These are phyloP conservation scores for Scaptomyza caliginosa DNA, from an alignment of 2,888 invertebrate genomes.

Conservation along the genomic window DNA sequence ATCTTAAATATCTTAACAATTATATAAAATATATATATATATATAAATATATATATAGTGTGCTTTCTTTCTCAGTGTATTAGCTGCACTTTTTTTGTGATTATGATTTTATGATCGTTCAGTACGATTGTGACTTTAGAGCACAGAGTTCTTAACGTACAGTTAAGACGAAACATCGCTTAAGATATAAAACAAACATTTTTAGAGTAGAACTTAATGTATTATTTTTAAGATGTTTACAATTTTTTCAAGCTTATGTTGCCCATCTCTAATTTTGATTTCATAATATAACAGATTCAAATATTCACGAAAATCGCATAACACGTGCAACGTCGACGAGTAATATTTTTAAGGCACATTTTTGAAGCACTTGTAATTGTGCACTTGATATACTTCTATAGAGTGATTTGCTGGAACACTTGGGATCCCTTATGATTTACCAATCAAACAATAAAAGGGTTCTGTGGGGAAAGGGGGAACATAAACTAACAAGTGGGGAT, in stretches of 20 bases:
- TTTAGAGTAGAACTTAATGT: background rate
- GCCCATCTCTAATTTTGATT: slow-evolving; percentile 38
- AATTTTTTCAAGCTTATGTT: slow-evolving; percentile 6
- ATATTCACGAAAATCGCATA: slow-evolving; percentile 4
- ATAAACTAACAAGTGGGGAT: slow-evolving; percentile 10
- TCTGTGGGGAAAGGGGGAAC: background rate
- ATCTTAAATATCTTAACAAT: slow-evolving; percentile 12
- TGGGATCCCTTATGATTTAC: slow-evolving; percentile 8
- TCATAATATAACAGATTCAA: slow-evolving; percentile 36
- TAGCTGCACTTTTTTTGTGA: background rate
- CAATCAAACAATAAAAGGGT: slow-evolving; percentile 5
- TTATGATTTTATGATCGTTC: background rate
- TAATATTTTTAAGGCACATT: slow-evolving; percentile 51
- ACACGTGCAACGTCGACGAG: slow-evolving; percentile 34
- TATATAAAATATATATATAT: slow-evolving; percentile 31
- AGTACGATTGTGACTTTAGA: slow-evolving; percentile 1
- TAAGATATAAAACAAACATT: background rate
- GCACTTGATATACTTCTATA: slow-evolving; percentile 19
- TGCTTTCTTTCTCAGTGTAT: too few species aligned
- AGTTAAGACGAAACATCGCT: background rate
- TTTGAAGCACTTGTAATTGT: slow-evolving; percentile 14
- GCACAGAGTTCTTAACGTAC: too few species aligned
- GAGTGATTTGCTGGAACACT: slow-evolving; percentile 12
- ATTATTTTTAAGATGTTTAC: slow-evolving; percentile 9
- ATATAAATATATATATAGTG: too few species aligned